Evolutionary conservation across 2,113 vertebrate genomes (phyloP), one percentile per base, ranked within the genome.

Genomic region (Lophura nycthemera): DNA sequence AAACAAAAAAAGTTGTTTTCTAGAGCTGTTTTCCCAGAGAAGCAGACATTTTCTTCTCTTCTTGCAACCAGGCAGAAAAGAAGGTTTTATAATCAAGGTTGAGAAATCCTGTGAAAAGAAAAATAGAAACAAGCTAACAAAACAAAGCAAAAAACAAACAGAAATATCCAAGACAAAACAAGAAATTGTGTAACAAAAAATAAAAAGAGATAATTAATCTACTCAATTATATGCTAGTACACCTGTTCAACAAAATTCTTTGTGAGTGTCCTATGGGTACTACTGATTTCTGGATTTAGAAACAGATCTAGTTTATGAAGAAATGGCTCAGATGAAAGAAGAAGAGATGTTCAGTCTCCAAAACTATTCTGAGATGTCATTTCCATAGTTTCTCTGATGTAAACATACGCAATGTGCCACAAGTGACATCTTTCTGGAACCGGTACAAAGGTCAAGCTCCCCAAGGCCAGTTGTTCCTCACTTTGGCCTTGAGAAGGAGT

Each of bases 21-120:
- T 84, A 84, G 43, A 65, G 56, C 8, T 67, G 12, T 71, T 96
- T 94, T 89, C 15, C 42, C 64, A 94, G 84, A 87, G 96, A 96
- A 86, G 34, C 32, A 75, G 54, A 74, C 13, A 50, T 50, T 74
- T 96, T 85, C 27, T 48, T 54, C 21, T 89, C n/a, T 61, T 96
- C 83, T 24, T 79, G 50, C 20, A 93, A 73, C 8, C 11, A 43
- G 34, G 9, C 70, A 86, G 74, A 82, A 81, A 95, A 66, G 63
- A 30, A 92, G 80, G 5, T 82, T 95, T 95, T 89, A 48, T 82
- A 43, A 42, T 61, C 32, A 67, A 24, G 30, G 83, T 48, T 43
- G 29, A 73, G 32, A 91, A 61, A 82, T 93, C 47, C 93, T 57
- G 74, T 59, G 42, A 48, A 67, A 88, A 71, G 50, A n/a, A 20